phyloP scores from a whole-genome alignment of 1,140 invertebrate genomes.

The Tetragnatha versicolor region DNA sequence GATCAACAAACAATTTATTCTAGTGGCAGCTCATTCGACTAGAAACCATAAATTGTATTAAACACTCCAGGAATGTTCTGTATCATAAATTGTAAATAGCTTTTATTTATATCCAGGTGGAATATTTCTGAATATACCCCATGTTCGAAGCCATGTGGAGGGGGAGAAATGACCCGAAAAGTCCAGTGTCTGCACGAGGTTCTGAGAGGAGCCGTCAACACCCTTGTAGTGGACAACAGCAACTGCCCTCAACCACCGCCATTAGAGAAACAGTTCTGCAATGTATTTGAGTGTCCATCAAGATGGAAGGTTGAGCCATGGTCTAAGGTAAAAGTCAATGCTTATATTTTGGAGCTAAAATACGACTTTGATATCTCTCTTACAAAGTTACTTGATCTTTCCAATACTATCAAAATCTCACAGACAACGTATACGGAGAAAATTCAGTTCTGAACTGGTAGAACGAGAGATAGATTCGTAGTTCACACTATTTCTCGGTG shows the following conservation, averaged over 20 bases:
- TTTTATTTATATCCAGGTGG: slow-evolving; percentile 68
- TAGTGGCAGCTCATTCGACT: too few species aligned
- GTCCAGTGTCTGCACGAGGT: slow-evolving; percentile 92
- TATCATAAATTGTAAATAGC: background rate
- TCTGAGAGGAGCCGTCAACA: slow-evolving; percentile 79
- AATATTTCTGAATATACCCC: slow-evolving; percentile 76
- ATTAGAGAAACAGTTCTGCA: slow-evolving; percentile 86
- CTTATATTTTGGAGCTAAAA: too few species aligned
- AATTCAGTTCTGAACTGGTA: too few species aligned
- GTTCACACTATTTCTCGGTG: too few species aligned
- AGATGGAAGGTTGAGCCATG: slow-evolving; percentile 84
- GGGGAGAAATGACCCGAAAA: slow-evolving; percentile 72
- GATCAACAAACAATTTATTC: too few species aligned
- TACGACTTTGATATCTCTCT: too few species aligned
- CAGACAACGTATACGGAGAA: too few species aligned
- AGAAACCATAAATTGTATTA: background rate
- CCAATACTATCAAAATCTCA: too few species aligned
- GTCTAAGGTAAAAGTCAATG: slow-evolving; percentile 75
- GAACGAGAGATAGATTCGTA: too few species aligned
- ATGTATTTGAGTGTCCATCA: slow-evolving; percentile 87
- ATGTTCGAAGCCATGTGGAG: slow-evolving; percentile 90
- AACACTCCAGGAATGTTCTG: background rate
- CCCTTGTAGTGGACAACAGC: slow-evolving; percentile 84
- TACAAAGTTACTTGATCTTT: too few species aligned
- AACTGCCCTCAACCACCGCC: slow-evolving; percentile 89